Evolutionary conservation across 2,113 vertebrate genomes (phyloP), one percentile per base, ranked within the genome.

Genomic region (Antidorcas marsupialis): DNA sequence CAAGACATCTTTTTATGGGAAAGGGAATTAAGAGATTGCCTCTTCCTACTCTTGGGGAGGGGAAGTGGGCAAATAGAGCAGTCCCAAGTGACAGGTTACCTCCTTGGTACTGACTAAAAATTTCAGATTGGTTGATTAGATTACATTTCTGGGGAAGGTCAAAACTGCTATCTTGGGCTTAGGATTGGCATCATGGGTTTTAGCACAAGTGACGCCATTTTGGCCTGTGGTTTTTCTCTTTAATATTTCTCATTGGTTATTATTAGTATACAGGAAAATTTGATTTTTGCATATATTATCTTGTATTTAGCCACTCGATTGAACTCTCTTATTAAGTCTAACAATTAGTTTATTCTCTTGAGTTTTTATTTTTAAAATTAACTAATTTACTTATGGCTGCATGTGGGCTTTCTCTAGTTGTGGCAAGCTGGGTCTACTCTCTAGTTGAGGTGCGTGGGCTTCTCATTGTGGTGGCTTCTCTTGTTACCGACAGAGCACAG

Each of bases 291-390:
- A 53, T 85, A 53, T 92, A 64, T 89, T 97, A 36, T 55, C 7
- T 92, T 94, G 1, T 55, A 81, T 86, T 90, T 89, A 94, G 67
- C 45, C 43, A 94, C 7, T 89, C 71, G 50, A 50, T 14, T 76
- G 47, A 93, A 23, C 47, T 89, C 19, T 57, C 25, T 78, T 52
- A 85, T 59, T 15, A 89, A 89, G 79, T 94, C 62, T 97, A 93
- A 93, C 7, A 67, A 79, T 78, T 43, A 45, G 21, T 59, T 91
- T 87, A 90, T 67, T 82, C 8, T 93, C 43, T 83, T 92, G 67
- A 92, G 28, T 64, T 91, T 96, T 82, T 87, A 79, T 23, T 76
- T 91, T 97, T 64, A 64, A 59, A 93, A 93, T 43, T 64, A 90
- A 87, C 36, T 74, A 13, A 74, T 39, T 74, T 39, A 6, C 36